Percentiles rank a stretch among this genome's conserved stretches.
These are phyloP conservation scores for Vandiemenella viatica DNA, from an alignment of 2,888 invertebrate genomes.

Conservation along the genomic window DNA sequence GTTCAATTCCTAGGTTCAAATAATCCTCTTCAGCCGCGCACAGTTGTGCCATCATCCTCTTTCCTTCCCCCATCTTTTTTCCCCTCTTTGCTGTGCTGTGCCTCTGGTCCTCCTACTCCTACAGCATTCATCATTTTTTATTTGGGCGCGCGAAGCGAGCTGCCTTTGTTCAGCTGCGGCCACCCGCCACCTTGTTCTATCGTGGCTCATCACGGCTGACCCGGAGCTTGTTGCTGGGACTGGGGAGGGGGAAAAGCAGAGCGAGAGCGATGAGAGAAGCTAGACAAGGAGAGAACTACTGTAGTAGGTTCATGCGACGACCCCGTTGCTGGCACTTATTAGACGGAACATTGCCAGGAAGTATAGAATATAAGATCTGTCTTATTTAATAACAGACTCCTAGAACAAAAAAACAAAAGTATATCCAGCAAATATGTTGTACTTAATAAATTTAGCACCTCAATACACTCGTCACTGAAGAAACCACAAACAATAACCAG, in stretches of 20 bases:
- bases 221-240: conserved; percentile 5
- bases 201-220: conserved; percentile 4
- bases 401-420: no score
- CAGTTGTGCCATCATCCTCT: conserved; percentile 7
- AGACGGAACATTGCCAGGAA: conserved; percentile 5
- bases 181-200: conserved; percentile 9
- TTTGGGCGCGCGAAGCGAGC: conserved; percentile 9
- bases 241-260: conserved; percentile 3
- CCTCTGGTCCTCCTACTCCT: background rate
- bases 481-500: no score
- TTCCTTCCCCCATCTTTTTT: conserved; percentile 8
- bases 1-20: no score
- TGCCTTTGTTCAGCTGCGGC: conserved; percentile 9
- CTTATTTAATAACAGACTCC: no score
- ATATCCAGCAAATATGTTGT: no score
- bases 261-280: conserved; percentile 4
- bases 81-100: conserved; percentile 15
- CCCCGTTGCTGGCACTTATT: conserved; percentile 7
- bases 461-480: no score
- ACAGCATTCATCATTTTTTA: conserved; percentile 8
- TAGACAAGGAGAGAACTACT: background rate
- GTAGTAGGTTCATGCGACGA: conserved; percentile 9
- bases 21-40: background rate
- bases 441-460: no score
- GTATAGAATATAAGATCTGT: no score